phyloP scores from a whole-genome alignment of 2,888 invertebrate species.

The Cynaeus angustus region DNA sequence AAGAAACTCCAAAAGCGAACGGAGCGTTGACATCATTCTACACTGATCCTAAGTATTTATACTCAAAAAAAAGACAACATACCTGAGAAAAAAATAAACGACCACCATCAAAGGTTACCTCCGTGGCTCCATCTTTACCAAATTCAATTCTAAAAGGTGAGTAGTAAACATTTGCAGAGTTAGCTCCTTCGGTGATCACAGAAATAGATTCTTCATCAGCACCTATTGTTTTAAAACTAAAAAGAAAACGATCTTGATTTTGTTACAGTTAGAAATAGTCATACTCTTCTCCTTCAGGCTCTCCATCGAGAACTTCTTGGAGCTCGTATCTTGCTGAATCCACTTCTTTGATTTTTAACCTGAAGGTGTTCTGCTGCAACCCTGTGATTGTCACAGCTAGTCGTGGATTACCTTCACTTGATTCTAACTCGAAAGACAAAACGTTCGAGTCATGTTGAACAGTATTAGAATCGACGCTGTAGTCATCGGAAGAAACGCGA shows the following conservation, averaged over 20 bases:
- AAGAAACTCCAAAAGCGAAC: slow-evolving; percentile 58
- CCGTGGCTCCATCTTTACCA: neutral
- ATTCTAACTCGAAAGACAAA: neutral
- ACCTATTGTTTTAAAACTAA: neutral
- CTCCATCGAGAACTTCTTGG: slow-evolving; percentile 35
- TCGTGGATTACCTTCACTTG: neutral
- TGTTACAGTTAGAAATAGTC: neutral
- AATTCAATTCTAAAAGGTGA: slow-evolving; percentile 38
- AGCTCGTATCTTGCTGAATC: slow-evolving; percentile 26
- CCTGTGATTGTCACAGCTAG: slow-evolving; percentile 1
- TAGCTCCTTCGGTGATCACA: neutral
- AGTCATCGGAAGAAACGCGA: neutral
- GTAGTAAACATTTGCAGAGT: neutral
- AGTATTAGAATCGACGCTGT: neutral
- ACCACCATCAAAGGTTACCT: neutral
- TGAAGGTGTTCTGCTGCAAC: slow-evolving; percentile 17
- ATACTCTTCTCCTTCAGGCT: slow-evolving; percentile 13
- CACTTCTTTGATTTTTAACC: slow-evolving; percentile 33
- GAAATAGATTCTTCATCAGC: neutral
- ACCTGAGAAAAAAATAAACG: neutral
- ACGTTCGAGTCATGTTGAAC: neutral
- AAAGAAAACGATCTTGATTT: too few species aligned
- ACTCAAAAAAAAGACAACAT: neutral
- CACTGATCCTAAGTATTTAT: neutral
- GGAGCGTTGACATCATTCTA: slow-evolving; percentile 25